A percentile compares a stretch with the other conserved stretches of the same genome.
Evolutionary conservation across 2,888 invertebrate genomes (phyloP).

Genomic region (Alloplasta piceator): DNA sequence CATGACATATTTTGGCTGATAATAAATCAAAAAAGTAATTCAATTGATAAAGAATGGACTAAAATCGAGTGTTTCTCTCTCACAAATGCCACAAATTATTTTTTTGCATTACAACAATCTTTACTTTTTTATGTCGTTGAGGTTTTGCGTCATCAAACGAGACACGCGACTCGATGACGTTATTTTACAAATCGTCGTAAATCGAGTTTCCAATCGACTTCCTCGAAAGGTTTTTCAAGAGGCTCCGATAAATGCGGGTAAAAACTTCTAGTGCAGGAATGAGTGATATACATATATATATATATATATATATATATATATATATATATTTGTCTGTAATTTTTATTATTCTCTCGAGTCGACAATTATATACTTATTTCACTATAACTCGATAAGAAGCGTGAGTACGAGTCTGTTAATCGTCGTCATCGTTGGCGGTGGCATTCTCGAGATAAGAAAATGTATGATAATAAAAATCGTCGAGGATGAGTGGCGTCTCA

Average conservation of each 20-base stretch:
- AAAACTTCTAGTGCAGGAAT: no score
- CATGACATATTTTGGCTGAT: no score
- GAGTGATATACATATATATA: no score
- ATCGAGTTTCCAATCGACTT: slow-evolving; percentile 63
- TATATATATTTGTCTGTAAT: not conserved
- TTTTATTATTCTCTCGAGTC: not conserved
- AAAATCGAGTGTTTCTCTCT: no score
- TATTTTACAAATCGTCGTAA: slow-evolving; percentile 13
- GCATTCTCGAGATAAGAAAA: slow-evolving; percentile 57
- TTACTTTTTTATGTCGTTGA: not conserved
- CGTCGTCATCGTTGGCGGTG: slow-evolving; percentile 41
- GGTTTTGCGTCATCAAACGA: slow-evolving; percentile 42
- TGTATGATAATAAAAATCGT: slow-evolving; percentile 11
- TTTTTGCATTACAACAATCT: no score
- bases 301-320: no score
- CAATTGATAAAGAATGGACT: no score
- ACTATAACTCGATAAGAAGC: not conserved
- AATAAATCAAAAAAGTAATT: no score
- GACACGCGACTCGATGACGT: slow-evolving; percentile 12
- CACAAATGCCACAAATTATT: no score
- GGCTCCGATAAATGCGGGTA: no score
- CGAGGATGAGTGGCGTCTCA: slow-evolving; percentile 32
- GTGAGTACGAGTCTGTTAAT: slow-evolving; percentile 28
- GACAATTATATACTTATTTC: slow-evolving; percentile 9
- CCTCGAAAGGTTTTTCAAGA: slow-evolving; percentile 42